Evolutionary conservation across 2,888 invertebrate species (phyloP), one percentile per base, ranked within the genome.

Genomic region (Galerucella pusilla): DNA sequence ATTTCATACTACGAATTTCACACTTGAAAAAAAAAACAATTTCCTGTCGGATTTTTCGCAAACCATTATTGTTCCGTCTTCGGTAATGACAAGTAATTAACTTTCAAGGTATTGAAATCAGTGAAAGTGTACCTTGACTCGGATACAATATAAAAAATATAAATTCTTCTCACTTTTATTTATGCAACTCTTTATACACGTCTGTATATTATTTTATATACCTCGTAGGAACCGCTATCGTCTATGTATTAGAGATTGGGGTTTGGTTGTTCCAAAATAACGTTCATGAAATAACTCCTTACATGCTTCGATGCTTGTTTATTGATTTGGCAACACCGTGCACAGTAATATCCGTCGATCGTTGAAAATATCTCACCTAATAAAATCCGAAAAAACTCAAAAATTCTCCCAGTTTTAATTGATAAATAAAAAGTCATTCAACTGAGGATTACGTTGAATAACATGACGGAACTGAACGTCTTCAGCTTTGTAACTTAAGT

Each of bases 111-210:
- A 57, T 52, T 73, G 63, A 75, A 75, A 65, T n/a, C 46, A 64
- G 72, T 75, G 75, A 75, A 75, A 75, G 75, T 66, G 67, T 25
- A 71, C 71, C 71, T 71, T 71, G 71, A 71, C 46, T 65, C 25
- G 35, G n/a, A 54, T 14, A 14, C 7, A 4, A 16, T 7, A 54
- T n/a, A 14, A 7, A n/a, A 7, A 16, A 6, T 54, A 54, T 7
- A n/a, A 54, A n/a, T 54, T 54, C 7, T n/a, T 4, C 3, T 20
- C 20, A 10, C 57, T 57, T 10, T 2, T 57, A 57, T 10, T 9
- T 57, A 57, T 9, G 57, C 16, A 57, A 57, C 57, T 16, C 57
- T 2, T 16, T 9, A 20, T 57, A 57, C 57, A 20, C 7, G 9
- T 7, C 11, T 57, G 57, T 57, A 57, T 16, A 16, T 2, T 20